Conservation (phyloP, 2,888 invertebrate genomes). For the Endotricha flammealis region DNA sequence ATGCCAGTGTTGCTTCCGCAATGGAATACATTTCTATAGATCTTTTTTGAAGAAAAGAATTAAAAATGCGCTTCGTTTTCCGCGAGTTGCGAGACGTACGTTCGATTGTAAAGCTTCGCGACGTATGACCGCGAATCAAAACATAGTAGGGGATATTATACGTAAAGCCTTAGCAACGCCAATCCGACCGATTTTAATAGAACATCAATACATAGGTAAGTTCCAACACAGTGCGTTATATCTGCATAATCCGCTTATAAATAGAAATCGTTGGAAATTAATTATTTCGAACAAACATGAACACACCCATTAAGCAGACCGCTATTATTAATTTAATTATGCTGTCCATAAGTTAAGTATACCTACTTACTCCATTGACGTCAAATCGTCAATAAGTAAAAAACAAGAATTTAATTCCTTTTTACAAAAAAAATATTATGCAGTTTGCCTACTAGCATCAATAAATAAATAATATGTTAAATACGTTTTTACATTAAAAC, state of each 20-base stretch:
- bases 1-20: constrained; percentile 69
- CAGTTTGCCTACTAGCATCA: too few relatives aligned
- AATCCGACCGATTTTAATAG: constrained; percentile 4
- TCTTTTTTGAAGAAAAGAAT: constrained; percentile 29
- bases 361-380: too few relatives aligned
- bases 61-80: constrained; percentile 28
- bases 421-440: too few relatives aligned
- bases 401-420: too few relatives aligned
- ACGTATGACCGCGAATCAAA: constrained; percentile 52
- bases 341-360: too few relatives aligned
- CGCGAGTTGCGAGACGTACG: too few relatives aligned
- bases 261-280: constrained; percentile 6
- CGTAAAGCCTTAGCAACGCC: constrained; percentile 37
- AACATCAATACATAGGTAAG: not conserved
- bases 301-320: constrained; percentile 8
- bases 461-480: too few relatives aligned
- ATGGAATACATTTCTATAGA: constrained; percentile 64
- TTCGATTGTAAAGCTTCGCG: constrained; percentile 44
- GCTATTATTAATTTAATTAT: too few relatives aligned
- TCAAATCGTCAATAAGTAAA: too few relatives aligned
- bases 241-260: not conserved
- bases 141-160: constrained; percentile 35
- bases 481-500: too few relatives aligned
- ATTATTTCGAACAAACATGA: not conserved
- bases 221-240: not conserved